Percentiles rank a stretch among this genome's conserved stretches.
Evolutionary conservation across 2,797 vertebrate species (phyloP).

Genomic region (Myotis myotis): DNA sequence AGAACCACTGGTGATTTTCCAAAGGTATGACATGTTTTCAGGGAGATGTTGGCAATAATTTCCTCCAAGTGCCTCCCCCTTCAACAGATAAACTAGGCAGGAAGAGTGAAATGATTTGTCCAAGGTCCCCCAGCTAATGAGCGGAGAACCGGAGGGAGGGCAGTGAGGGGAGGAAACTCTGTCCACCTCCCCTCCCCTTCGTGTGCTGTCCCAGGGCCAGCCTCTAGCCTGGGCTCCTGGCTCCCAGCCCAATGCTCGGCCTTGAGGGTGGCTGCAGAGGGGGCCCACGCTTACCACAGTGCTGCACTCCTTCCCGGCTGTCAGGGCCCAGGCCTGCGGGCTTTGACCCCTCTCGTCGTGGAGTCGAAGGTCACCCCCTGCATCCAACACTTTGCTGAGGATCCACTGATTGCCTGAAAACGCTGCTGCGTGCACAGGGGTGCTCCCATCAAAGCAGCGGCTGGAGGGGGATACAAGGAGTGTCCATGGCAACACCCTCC

Average conservation of each 20-base stretch:
- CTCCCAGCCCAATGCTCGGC: not conserved
- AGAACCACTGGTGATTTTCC: not conserved
- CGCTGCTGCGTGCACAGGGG: constrained; percentile 90
- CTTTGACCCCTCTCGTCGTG: constrained; percentile 86
- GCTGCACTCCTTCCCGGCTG: constrained; percentile 83
- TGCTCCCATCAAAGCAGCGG: constrained; percentile 90
- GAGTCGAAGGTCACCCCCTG: constrained; percentile 90
- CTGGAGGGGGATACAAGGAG: constrained; percentile 72
- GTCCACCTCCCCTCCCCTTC: not conserved
- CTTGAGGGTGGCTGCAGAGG: not conserved
- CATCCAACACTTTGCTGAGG: constrained; percentile 88
- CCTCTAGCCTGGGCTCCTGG: not conserved
- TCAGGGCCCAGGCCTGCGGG: constrained; percentile 87
- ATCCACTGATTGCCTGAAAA: constrained; percentile 89
- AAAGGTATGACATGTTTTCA: not conserved
- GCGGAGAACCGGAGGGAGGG: not conserved
- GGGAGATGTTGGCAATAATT: not conserved
- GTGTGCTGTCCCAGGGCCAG: not conserved
- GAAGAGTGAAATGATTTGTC: not conserved
- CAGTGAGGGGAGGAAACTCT: not conserved
- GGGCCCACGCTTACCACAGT: constrained; percentile 77
- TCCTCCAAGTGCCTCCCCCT: not conserved
- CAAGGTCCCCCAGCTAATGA: not conserved
- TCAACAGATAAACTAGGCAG: not conserved
- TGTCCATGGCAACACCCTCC: not conserved